Evolutionary conservation across 2,888 invertebrate genomes (phyloP).

Genomic region (Meloe dianella): DNA sequence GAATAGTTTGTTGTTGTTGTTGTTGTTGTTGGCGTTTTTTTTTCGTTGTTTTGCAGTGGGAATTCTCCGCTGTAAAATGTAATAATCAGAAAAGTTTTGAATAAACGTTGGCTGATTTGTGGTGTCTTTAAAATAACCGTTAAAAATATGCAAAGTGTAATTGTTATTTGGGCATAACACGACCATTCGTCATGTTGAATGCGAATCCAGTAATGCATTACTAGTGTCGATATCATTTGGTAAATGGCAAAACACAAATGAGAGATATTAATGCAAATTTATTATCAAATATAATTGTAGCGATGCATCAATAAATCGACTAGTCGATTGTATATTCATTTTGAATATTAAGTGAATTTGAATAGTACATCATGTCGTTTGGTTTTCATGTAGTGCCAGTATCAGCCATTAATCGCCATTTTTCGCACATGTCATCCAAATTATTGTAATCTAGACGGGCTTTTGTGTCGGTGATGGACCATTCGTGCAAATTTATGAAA

Average conservation of each 20-base stretch:
- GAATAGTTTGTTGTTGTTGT: neutral
- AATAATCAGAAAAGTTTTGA: neutral
- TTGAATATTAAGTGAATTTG: slow-evolving; percentile 41
- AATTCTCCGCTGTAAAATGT: neutral
- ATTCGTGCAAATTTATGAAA: neutral
- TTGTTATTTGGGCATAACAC: slow-evolving; percentile 29
- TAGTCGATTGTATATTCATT: slow-evolving; percentile 40
- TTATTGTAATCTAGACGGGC: neutral
- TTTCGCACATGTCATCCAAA: neutral
- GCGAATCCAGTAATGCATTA: slow-evolving; percentile 28
- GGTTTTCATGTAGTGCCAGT: slow-evolving; percentile 7
- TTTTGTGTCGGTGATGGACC: neutral
- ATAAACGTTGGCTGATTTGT: neutral
- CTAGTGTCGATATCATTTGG: slow-evolving; percentile 41
- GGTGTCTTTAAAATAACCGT: slow-evolving; percentile 5
- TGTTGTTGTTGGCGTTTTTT: no score
- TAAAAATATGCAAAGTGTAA: slow-evolving; percentile 21
- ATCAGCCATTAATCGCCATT: slow-evolving; percentile 10
- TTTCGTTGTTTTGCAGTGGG: no score
- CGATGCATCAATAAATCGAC: slow-evolving; percentile 45
- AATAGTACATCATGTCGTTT: slow-evolving; percentile 22
- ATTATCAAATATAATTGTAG: slow-evolving; percentile 50
- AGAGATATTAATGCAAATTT: slow-evolving; percentile 50
- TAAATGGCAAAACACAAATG: slow-evolving; percentile 44
- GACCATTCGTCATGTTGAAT: slow-evolving; percentile 31